A percentile compares a stretch with the other conserved stretches of the same genome.
These are phyloP conservation scores for Ctena decussata DNA, from an alignment of 2,888 invertebrate species.

Conservation along the genomic window DNA sequence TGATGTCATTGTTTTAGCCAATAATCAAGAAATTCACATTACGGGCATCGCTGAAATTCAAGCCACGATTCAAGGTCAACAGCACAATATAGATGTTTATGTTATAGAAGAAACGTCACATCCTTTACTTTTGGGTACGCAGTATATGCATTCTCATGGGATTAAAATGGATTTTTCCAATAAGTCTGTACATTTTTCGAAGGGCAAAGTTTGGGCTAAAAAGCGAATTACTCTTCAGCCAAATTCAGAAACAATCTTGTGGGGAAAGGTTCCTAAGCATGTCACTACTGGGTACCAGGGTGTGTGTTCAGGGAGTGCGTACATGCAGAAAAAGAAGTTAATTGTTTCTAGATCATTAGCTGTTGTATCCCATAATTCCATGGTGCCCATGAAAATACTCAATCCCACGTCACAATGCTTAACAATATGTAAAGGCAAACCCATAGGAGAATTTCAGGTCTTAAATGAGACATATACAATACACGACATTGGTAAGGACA, in stretches of 20 bases:
- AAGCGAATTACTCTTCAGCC: neutral
- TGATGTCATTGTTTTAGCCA: neutral
- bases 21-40: neutral
- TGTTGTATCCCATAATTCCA: slow-evolving; percentile 25
- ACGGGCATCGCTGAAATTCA: neutral
- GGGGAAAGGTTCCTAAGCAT: neutral
- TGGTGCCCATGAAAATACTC: slow-evolving; percentile 21
- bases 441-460: neutral
- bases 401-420: neutral
- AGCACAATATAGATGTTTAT: neutral
- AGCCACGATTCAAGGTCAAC: neutral
- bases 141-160: neutral
- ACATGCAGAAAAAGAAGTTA: slow-evolving; percentile 25
- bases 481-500: neutral
- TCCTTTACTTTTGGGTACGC: neutral
- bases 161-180: neutral
- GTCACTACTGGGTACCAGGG: neutral
- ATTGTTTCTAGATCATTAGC: slow-evolving; percentile 37
- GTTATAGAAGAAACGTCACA: neutral
- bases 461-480: slow-evolving; percentile 4
- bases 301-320: slow-evolving; percentile 16
- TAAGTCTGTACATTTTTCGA: neutral
- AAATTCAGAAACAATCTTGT: neutral
- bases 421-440: neutral
- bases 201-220: neutral